A percentile compares a stretch with the other conserved stretches of the same genome.
Conservation (phyloP, 2,113 vertebrate species). For the Hemichromis elongatus region DNA sequence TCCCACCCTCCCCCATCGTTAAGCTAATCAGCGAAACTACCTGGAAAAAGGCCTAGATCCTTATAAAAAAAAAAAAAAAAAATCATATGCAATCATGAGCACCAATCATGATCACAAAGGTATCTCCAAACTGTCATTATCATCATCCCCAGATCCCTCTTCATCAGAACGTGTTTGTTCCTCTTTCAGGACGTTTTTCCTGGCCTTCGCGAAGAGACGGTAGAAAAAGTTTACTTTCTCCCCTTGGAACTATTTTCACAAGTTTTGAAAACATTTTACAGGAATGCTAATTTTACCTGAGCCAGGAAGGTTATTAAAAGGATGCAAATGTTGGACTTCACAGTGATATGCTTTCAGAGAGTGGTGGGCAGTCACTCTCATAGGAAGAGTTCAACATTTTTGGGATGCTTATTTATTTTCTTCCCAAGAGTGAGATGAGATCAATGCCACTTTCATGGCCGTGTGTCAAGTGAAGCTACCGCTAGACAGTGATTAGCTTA, state of each 20-base stretch:
- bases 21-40: slow-evolving; percentile 4
- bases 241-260: background rate
- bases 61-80: background rate
- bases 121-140: slow-evolving; percentile 4
- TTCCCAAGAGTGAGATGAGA: background rate
- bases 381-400: background rate
- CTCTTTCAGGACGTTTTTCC: background rate
- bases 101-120: background rate
- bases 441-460: background rate
- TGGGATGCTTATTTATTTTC: background rate
- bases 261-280: background rate
- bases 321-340: background rate
- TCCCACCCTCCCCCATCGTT: background rate
- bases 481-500: background rate
- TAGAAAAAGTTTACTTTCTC: background rate
- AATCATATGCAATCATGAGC: background rate
- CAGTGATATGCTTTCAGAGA: background rate
- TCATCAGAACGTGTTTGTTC: background rate
- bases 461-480: background rate
- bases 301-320: background rate
- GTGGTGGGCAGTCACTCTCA: background rate
- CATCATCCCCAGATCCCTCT: background rate
- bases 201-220: background rate
- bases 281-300: background rate
- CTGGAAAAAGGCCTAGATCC: background rate